phyloP scores from a whole-genome alignment of 2,113 vertebrate genomes.

The Pterocles gutturalis region DNA sequence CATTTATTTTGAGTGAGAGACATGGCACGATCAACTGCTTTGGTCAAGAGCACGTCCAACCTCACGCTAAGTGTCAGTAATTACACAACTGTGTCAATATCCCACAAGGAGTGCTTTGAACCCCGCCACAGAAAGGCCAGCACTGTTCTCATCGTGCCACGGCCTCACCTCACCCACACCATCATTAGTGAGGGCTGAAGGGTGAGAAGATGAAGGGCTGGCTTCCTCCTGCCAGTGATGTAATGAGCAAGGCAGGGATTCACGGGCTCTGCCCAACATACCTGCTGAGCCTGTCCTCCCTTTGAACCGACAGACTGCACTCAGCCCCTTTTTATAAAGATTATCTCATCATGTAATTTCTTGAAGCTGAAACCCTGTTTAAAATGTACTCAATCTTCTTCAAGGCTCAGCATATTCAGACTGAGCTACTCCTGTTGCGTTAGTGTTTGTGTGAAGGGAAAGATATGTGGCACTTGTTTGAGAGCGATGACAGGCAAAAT shows the following conservation, averaged over 20 bases:
- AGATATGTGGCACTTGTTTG: not conserved
- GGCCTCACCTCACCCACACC: rapidly evolving
- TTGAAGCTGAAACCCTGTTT: not conserved
- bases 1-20: not conserved
- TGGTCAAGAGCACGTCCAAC: not conserved
- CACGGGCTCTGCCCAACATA: not conserved
- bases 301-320: not conserved
- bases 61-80: not conserved
- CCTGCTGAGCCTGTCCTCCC: not conserved
- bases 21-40: not conserved
- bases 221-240: not conserved
- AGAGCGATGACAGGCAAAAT: not conserved
- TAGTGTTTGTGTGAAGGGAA: not conserved
- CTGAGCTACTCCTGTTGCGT: not conserved
- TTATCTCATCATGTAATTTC: not conserved
- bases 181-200: rapidly evolving
- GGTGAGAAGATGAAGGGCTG: not conserved
- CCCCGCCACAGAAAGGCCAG: not conserved
- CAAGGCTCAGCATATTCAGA: not conserved
- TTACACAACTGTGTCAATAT: not conserved
- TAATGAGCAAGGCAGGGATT: not conserved
- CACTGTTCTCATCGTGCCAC: rapidly evolving
- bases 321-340: not conserved
- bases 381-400: not conserved
- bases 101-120: not conserved